phyloP scores from a whole-genome alignment of 2,797 vertebrate genomes.

The Lacerta agilis region DNA sequence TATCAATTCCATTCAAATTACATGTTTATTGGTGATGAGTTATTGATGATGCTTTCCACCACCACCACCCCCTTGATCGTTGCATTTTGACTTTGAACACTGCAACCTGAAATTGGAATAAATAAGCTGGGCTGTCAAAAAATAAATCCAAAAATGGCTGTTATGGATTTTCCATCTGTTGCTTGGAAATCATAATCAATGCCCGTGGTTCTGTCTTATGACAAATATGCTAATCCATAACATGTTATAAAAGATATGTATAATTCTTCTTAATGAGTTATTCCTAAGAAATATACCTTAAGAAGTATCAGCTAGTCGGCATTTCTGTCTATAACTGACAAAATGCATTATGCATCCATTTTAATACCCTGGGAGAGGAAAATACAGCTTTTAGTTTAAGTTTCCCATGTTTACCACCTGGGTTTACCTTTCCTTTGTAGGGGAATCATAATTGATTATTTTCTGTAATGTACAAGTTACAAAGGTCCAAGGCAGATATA shows the following conservation, averaged over 20 bases:
- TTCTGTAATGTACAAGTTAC: slow-evolving; percentile 19
- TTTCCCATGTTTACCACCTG: not conserved
- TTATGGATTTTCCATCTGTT: not conserved
- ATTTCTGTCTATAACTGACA: not conserved
- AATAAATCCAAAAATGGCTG: slow-evolving; percentile 28
- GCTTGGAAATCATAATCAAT: not conserved
- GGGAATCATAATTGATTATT: slow-evolving; percentile 18
- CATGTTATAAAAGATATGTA: not conserved
- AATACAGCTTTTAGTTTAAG: not conserved
- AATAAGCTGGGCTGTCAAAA: slow-evolving; percentile 16
- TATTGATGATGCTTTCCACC: slow-evolving; percentile 32
- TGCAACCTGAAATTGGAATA: slow-evolving; percentile 36
- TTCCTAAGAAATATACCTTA: not conserved
- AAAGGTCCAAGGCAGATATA: not conserved
- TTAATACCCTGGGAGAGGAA: too few species aligned
- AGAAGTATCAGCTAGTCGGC: not conserved
- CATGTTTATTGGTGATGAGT: slow-evolving; percentile 35
- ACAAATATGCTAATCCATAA: not conserved
- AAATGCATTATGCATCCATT: not conserved
- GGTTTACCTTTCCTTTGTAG: not conserved
- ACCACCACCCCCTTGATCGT: slow-evolving; percentile 31
- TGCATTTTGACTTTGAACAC: slow-evolving; percentile 29
- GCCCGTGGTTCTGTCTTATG: not conserved
- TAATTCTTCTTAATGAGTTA: not conserved
- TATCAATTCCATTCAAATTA: slow-evolving; percentile 66